Evolutionary conservation across 2,888 invertebrate species (phyloP), one percentile per base, ranked within the genome.

Genomic region (Allophyes oxyacanthae): DNA sequence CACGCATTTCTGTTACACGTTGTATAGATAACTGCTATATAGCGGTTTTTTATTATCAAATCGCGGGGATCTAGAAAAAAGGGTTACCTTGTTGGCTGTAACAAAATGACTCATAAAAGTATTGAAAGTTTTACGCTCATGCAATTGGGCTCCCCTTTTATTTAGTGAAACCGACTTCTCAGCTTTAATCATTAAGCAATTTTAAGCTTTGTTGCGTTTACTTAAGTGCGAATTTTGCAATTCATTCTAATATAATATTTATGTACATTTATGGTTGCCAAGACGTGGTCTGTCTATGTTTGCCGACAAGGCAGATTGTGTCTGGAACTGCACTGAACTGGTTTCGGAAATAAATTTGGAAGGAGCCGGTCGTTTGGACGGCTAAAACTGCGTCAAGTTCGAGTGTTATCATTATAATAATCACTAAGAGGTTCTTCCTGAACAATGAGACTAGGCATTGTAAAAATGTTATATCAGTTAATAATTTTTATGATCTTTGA

Each of bases 271-370:
- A 33, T 25, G 41, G 43, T 52, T 48, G 38, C 37, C 56, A 50
- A 56, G n/a, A n/a, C n/a, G 32, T 53, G 15, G 46, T 36, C 46
- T 50, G 49, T 4, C 2, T 28, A n/a, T 45, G 61, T 56, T 51
- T 61, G 55, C 61, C 54, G 61, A 56, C 69, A 72, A 68, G 52
- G 68, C 43, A 56, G 60, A 70, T 63, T 73, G 68, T 67, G 56
- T 45, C 41, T 40, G 51, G 58, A 70, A 75, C 73, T 53, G 79
- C 67, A 75, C 72, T 61, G 48, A 75, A 78, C 77, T 61, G 71
- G 78, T 78, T 77, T 62, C 46, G 14, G 62, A 68, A 55, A 45
- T 63, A 68, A 62, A 63, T 71, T 71, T 54, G 51, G 67, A 58
- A 33, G 48, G 34, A 65, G 75, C 75, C 64, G 61, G 73, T 75